Evolutionary conservation across 2,797 vertebrate species (phyloP).

Genomic region (Alauda arvensis): DNA sequence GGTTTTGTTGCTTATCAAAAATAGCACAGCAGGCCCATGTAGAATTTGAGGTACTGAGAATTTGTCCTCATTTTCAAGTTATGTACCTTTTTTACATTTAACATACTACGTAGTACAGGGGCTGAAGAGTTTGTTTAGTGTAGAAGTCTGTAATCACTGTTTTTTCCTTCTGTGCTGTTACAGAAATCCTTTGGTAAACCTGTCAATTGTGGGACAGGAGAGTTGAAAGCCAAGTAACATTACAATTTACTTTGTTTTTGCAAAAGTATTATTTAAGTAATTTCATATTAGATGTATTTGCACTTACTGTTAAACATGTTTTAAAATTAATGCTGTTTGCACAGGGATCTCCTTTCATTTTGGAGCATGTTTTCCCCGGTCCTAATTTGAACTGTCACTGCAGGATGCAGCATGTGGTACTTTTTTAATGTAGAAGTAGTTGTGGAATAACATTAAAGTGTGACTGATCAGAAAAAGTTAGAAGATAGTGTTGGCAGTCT

Average conservation of each 20-base stretch:
- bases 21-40: neutral
- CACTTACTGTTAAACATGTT: neutral
- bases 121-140: neutral
- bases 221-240: neutral
- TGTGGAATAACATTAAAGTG: neutral
- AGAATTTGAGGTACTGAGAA: neutral
- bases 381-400: neutral
- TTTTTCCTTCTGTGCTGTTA: neutral
- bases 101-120: neutral
- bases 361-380: neutral
- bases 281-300: neutral
- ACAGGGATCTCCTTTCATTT: neutral
- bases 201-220: neutral
- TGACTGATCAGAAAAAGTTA: neutral
- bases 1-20: neutral
- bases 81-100: neutral
- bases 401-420: neutral
- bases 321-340: conserved; percentile 24
- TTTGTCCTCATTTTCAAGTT: neutral
- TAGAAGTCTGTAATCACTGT: neutral
- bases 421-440: neutral
- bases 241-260: neutral
- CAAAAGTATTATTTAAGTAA: neutral
- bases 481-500: neutral
- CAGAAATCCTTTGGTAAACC: neutral